Evolutionary conservation across 2,113 vertebrate genomes (phyloP).

Genomic region (Scopus umbretta): DNA sequence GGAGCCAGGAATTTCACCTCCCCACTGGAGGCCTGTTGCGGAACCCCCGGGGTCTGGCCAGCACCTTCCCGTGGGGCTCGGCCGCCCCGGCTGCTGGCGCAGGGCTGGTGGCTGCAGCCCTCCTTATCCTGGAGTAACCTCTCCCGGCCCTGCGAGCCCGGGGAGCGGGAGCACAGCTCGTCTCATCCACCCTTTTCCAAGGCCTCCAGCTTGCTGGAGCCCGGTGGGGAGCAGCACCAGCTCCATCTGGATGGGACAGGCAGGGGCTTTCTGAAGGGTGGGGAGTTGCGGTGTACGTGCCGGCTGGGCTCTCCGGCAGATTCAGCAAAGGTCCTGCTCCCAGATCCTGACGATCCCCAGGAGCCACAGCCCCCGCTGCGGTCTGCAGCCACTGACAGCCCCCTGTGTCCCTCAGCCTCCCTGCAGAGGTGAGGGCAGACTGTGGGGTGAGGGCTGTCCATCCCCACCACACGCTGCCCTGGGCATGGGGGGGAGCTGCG

Average conservation of each 20-base stretch:
- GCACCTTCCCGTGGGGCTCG: not conserved
- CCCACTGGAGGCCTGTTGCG: not conserved
- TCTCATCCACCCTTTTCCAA: not conserved
- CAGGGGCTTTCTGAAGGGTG: not conserved
- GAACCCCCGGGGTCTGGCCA: not conserved
- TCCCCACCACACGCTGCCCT: not conserved
- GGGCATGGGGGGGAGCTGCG: fast-evolving
- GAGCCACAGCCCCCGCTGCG: fast-evolving
- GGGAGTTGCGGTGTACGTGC: not conserved
- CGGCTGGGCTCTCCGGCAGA: fast-evolving
- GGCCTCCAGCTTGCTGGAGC: not conserved
- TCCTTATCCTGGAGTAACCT: not conserved
- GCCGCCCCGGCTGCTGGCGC: not conserved
- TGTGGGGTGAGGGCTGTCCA: not conserved
- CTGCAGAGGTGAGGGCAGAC: not conserved
- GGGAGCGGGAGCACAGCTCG: not conserved
- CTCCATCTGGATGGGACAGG: constrained; percentile 14
- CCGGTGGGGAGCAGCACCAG: constrained; percentile 10
- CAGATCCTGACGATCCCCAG: not conserved
- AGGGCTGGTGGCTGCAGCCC: not conserved
- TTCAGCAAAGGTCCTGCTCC: not conserved
- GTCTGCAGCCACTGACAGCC: not conserved
- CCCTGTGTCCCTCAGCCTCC: fast-evolving
- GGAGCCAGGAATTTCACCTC: not conserved
- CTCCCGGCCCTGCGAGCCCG: not conserved